Evolutionary conservation across 2,113 vertebrate species (phyloP).

Genomic region (Bufo bufo): DNA sequence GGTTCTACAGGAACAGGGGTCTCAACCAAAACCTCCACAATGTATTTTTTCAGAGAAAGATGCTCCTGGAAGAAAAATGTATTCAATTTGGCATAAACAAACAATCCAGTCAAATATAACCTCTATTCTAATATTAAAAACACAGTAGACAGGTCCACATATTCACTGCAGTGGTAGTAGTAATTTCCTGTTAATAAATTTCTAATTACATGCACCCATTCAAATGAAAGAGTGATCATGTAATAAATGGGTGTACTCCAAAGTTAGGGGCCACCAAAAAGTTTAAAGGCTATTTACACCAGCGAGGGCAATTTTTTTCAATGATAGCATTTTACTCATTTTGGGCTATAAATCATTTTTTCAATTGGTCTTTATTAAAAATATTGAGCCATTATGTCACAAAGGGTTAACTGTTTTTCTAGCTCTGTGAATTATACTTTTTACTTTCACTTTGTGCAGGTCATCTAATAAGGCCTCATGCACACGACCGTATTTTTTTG

Average conservation of each 20-base stretch:
- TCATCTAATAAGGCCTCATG: too few species aligned
- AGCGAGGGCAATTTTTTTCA: too few species aligned
- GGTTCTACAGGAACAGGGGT: slow-evolving; percentile 79
- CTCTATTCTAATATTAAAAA: background rate
- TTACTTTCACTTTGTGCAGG: too few species aligned
- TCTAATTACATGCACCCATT: background rate
- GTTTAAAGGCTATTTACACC: too few species aligned
- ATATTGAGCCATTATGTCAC: too few species aligned
- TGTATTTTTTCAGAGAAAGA: slow-evolving; percentile 96
- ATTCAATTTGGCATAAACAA: background rate
- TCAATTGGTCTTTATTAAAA: too few species aligned
- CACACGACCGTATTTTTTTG: too few species aligned
- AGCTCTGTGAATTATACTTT: too few species aligned
- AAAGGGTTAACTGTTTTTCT: too few species aligned
- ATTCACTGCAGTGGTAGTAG: background rate
- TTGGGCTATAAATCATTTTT: too few species aligned
- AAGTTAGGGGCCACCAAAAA: too few species aligned
- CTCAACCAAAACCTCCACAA: slow-evolving; percentile 91
- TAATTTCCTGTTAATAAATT: background rate
- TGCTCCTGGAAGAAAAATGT: slow-evolving; percentile 81
- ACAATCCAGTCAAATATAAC: background rate
- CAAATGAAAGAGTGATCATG: background rate
- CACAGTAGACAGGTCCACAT: background rate
- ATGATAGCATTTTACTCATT: too few species aligned
- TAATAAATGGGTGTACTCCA: background rate